Base-by-base conservation (phyloP, 2,797 vertebrate genomes). In the Cichlasoma orientale region DNA sequence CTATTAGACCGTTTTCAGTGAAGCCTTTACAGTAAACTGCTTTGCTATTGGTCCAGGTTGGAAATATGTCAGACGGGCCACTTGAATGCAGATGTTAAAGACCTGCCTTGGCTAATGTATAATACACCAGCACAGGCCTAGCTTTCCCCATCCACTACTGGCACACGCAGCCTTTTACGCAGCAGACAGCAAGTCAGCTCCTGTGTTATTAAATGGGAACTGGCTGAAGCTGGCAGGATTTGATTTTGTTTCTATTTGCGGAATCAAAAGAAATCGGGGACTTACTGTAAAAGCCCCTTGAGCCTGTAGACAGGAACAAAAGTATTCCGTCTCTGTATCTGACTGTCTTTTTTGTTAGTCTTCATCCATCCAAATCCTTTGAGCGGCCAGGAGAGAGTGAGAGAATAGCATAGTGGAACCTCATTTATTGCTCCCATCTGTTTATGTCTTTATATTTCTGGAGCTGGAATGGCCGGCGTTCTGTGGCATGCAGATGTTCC, bases 151-250 rank as follows among this genome's bases (percentile, higher is more conserved):
- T 82, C 82, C 83, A 73, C 79, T 27, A 11, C 58, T 84, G 82
- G 83, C 82, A 82, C 77, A 74, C 38, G 21, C 44, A 61, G 79
- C 53, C 21, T 8, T 79, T 82, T 76, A 81, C 71, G 72, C 76
- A 36, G 57, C 84, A 77, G 79, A 85, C 61, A 75, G 74, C 61
- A 80, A 86, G 82, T 78, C 77, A 74, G 78, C 86, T 83, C 69
- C 77, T 36, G 58, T 66, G 23, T 90, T 91, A 92, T 91, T 93
- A 93, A 93, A 92, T 69, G 82, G 80, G 86, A 91, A 92, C 80
- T n/a, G 36, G 88, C 82, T 88, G 84, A 91, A 79, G 58, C 85
- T 77, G 74, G 77, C 66, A 23, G 87, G 85, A 93, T 93, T 92
- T 84, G 84, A 90, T 88, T 92, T 81, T 86, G 89, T 89, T 86